Evolutionary conservation across 2,888 invertebrate species (phyloP).

Genomic region (Alitta virens): DNA sequence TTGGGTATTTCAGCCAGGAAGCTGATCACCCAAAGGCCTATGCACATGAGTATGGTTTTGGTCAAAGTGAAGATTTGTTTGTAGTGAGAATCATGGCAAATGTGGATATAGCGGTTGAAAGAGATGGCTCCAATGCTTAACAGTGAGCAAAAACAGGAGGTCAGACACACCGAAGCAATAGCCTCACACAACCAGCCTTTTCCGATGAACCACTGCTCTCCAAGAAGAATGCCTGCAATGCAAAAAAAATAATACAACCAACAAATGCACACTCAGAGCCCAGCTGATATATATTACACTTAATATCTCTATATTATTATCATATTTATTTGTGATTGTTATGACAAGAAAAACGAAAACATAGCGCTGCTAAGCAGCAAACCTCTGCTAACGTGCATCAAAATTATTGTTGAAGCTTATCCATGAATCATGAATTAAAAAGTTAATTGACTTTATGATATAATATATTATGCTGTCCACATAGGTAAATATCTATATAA

Average conservation of each 20-base stretch:
- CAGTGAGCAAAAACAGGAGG: constrained; percentile 25
- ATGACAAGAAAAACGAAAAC: too few relatives aligned
- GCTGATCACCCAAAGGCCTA: constrained; percentile 19
- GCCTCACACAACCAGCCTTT: neutral
- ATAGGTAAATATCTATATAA: too few relatives aligned
- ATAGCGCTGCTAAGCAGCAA: too few relatives aligned
- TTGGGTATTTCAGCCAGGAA: constrained; percentile 29
- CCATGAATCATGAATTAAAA: too few relatives aligned
- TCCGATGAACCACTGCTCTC: constrained; percentile 1
- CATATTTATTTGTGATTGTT: too few relatives aligned
- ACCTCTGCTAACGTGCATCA: too few relatives aligned
- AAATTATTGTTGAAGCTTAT: too few relatives aligned
- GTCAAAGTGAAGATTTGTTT: constrained; percentile 22
- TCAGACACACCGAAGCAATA: constrained; percentile 1
- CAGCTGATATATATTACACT: too few relatives aligned
- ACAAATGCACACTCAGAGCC: too few relatives aligned
- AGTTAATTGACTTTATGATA: too few relatives aligned
- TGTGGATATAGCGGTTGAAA: constrained; percentile 37
- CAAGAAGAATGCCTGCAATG: neutral
- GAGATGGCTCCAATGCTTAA: constrained; percentile 37
- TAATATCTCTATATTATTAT: too few relatives aligned
- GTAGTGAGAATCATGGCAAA: constrained; percentile 27
- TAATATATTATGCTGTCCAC: too few relatives aligned
- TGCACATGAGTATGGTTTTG: constrained; percentile 24
- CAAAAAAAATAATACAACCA: neutral